Conservation (phyloP, 1,140 invertebrate genomes). For the Drosophila biarmipes region DNA sequence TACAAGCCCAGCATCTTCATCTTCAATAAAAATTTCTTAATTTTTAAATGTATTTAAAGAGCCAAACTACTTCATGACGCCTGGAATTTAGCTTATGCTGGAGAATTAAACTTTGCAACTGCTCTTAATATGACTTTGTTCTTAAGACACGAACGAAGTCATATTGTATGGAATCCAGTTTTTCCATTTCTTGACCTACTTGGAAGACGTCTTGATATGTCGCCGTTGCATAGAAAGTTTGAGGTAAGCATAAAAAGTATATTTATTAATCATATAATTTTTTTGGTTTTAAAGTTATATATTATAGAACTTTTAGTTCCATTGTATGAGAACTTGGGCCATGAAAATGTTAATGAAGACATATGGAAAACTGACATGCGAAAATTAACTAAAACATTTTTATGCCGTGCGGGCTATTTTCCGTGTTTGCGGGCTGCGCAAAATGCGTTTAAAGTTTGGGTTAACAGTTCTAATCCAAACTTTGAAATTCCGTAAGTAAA, state of each 20-base stretch:
- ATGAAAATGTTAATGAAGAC: constrained; percentile 85
- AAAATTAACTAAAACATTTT: constrained; percentile 87
- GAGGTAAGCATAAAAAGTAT: constrained; percentile 85
- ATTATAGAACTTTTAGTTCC: constrained; percentile 87
- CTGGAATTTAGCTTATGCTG: constrained; percentile 92
- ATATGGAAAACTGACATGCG: constrained; percentile 87
- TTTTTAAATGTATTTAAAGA: constrained; percentile 69
- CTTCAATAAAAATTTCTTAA: not conserved
- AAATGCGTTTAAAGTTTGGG: constrained; percentile 88
- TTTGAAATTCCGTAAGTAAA: constrained; percentile 89
- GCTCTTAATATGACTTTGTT: constrained; percentile 91
- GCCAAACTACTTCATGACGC: constrained; percentile 91
- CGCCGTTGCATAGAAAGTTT: constrained; percentile 88
- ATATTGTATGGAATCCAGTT: constrained; percentile 91
- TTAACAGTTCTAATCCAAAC: constrained; percentile 88
- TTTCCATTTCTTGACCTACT: constrained; percentile 92
- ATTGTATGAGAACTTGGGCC: constrained; percentile 87
- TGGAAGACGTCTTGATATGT: constrained; percentile 88
- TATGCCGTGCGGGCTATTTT: constrained; percentile 89
- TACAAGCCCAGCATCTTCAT: no score
- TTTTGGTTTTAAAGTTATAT: constrained; percentile 87
- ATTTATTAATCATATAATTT: not conserved
- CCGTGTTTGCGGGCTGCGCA: constrained; percentile 89
- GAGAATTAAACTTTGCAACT: constrained; percentile 88
- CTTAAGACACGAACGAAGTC: constrained; percentile 88